Evolutionary conservation across 2,113 vertebrate species (phyloP).

Genomic region (Rhagologus leucostigma): DNA sequence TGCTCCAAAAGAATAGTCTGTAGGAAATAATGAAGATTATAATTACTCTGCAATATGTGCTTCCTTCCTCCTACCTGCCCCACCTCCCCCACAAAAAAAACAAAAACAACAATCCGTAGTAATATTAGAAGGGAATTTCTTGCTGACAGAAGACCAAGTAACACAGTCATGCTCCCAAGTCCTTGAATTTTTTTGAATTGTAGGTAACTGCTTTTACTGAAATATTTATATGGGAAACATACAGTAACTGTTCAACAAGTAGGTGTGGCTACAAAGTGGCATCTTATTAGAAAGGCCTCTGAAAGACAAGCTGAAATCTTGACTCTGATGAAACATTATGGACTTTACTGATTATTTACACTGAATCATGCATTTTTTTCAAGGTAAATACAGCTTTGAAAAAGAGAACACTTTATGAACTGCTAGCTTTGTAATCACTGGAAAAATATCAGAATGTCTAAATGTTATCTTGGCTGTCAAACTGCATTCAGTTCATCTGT

Average conservation of each 20-base stretch:
- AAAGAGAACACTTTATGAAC: background rate
- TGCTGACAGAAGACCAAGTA: background rate
- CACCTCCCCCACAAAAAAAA: fast-evolving
- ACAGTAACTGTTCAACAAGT: background rate
- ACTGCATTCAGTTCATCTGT: background rate
- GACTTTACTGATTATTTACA: background rate
- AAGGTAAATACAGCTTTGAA: background rate
- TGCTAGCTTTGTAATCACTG: background rate
- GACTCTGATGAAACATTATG: background rate
- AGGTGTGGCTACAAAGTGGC: background rate
- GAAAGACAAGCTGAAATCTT: background rate
- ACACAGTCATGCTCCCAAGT: background rate
- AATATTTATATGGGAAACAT: background rate
- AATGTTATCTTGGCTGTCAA: background rate
- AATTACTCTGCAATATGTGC: background rate
- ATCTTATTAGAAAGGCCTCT: background rate
- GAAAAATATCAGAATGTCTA: background rate
- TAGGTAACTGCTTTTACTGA: background rate
- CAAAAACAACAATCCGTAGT: background rate
- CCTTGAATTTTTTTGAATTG: background rate
- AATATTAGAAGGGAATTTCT: background rate
- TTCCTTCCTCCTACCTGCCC: background rate
- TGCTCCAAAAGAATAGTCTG: background rate
- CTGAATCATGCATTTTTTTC: background rate
- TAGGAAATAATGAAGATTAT: background rate